Base-by-base conservation (phyloP, 2,113 vertebrate species). In the Triplophysa siluroides region DNA sequence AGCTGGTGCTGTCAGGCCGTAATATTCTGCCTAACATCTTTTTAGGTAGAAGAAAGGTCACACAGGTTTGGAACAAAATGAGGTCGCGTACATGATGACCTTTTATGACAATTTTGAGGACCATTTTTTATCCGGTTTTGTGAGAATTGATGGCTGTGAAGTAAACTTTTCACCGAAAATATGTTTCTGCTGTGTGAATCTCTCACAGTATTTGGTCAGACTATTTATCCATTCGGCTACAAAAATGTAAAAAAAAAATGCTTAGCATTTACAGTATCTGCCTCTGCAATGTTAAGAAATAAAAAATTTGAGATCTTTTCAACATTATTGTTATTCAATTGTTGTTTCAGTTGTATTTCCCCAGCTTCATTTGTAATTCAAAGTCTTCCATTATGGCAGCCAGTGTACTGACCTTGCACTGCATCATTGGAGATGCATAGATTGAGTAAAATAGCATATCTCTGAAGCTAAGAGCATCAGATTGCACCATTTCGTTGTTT, bases 401-500 rank as follows among this genome's bases (percentile, higher is more conserved):
- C 23, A 62, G 8, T 79, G 78, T 70, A 26, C 58, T 75, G 62
- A 75, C 72, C 61, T 64, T 64, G 74, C 60, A 50, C 45, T 60
- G 23, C 9, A 81, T 81, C 74, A 64, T n/a, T 33, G 43, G 61
- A 76, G 2, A 65, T 76, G 60, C 38, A 62, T 50, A 50, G 74
- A 65, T 76, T 52, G 62, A 77, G 33, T 77, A 29, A 61, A 38
- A 75, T 63, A 63, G 58, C 19, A 29, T 47, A 16, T 45, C 60
- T 75, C 18, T 21, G 50, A 38, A 23, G 41, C 38, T 8, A 52
- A 76, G 19, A 8, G 64, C 43, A 68, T 75, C 71, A 47, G 62
- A 29, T 75, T 75, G 54, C 61, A 18, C 71, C 29, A 26, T 47
- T 63, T 58, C 73, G 58, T 62, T 75, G 73, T 75, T 75, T 75